Conservation (phyloP, 1,140 invertebrate species). For the Paracyclopina nana region DNA sequence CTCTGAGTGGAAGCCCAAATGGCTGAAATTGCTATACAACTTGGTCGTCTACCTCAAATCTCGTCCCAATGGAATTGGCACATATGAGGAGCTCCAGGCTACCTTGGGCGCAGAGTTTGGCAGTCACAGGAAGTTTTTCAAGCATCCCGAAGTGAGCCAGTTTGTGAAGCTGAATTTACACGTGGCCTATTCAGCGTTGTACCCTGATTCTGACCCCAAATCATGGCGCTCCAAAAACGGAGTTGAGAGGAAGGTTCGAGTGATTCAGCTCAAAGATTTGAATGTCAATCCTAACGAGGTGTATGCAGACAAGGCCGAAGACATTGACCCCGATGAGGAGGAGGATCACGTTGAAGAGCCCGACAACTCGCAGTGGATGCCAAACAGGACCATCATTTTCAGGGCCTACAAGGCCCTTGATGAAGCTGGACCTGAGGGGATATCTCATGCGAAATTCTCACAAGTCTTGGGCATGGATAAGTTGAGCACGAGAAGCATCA, state of each 20-base stretch:
- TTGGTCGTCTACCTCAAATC: slow-evolving; percentile 35
- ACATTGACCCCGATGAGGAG: slow-evolving; percentile 25
- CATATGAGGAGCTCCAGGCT: slow-evolving; percentile 32
- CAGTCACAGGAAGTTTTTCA: slow-evolving; percentile 32
- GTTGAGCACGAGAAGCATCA: too few relatives aligned
- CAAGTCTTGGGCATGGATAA: too few relatives aligned
- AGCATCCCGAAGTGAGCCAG: slow-evolving; percentile 24
- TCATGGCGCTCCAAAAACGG: slow-evolving; percentile 27
- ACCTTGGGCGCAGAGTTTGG: slow-evolving; percentile 28
- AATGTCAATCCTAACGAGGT: slow-evolving; percentile 29
- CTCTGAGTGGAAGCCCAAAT: slow-evolving; percentile 34
- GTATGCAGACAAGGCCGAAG: slow-evolving; percentile 26
- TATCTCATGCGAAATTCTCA: slow-evolving; percentile 29
- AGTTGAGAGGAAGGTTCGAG: slow-evolving; percentile 32
- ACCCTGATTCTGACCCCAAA: slow-evolving; percentile 32
- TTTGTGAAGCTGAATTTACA: slow-evolving; percentile 20
- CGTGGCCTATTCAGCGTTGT: slow-evolving; percentile 35
- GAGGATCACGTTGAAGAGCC: slow-evolving; percentile 30
- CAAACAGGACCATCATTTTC: slow-evolving; percentile 27
- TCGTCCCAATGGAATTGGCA: slow-evolving; percentile 32
- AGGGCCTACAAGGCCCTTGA: slow-evolving; percentile 32
- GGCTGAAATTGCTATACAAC: slow-evolving; percentile 32
- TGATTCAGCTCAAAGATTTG: slow-evolving; percentile 33
- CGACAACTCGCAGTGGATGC: slow-evolving; percentile 26
- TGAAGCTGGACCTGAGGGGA: slow-evolving; percentile 27